Percentiles rank a stretch among this genome's conserved stretches.
phyloP scores from a whole-genome alignment of 2,888 invertebrate genomes.

The Polylopha cassiicola region DNA sequence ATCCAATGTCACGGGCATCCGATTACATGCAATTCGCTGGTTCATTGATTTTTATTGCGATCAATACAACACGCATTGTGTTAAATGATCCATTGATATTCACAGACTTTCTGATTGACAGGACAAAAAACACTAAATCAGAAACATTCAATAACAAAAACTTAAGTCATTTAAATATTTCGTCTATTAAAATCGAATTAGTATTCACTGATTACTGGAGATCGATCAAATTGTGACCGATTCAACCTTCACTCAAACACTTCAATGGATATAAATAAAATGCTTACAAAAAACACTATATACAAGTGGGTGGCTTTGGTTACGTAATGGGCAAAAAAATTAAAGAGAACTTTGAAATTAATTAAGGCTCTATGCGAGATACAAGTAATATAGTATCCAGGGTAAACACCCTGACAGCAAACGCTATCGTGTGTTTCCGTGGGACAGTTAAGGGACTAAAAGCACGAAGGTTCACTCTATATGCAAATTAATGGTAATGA shows the following conservation, averaged over 20 bases:
- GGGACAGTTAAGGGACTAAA: constrained; percentile 25
- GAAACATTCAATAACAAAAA: too few species aligned
- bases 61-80: constrained; percentile 54
- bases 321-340: too few species aligned
- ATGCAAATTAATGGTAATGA: constrained; percentile 42
- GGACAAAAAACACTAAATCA: too few species aligned
- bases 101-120: too few species aligned
- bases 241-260: constrained; percentile 14
- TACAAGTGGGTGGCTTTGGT: too few species aligned
- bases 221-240: constrained; percentile 8
- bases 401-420: too few species aligned
- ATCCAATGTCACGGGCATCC: constrained; percentile 62
- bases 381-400: too few species aligned
- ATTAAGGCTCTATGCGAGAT: too few species aligned
- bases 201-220: constrained; percentile 15
- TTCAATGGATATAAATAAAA: constrained; percentile 3
- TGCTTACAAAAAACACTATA: constrained; percentile 1
- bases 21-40: constrained; percentile 51
- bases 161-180: too few species aligned
- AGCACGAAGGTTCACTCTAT: constrained; percentile 34
- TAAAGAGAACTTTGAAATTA: too few species aligned
- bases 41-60: constrained; percentile 54
- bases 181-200: constrained; percentile 18
- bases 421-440: constrained; percentile 25
- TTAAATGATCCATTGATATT: constrained; percentile 53